Conservation (phyloP, 2,888 invertebrate species). For the Masnerella sp. region DNA sequence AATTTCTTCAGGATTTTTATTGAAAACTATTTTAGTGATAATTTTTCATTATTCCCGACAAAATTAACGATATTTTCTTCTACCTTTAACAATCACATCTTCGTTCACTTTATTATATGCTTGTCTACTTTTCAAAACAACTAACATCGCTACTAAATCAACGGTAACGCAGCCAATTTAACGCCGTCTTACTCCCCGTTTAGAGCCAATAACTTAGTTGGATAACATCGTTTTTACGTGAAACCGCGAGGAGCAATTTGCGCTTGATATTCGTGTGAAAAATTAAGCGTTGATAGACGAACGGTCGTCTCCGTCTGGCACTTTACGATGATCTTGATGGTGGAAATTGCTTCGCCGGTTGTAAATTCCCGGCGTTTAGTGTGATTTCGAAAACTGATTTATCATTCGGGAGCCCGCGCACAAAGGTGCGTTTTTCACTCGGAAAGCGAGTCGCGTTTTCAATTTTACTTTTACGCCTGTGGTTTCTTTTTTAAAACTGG, state of each 20-base stretch:
- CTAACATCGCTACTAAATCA: too few relatives aligned
- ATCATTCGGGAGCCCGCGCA: background rate
- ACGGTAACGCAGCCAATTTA: too few relatives aligned
- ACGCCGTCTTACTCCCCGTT: background rate
- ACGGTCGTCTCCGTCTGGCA: background rate
- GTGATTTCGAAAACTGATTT: constrained; percentile 12
- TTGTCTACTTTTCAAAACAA: too few relatives aligned
- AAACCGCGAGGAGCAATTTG: constrained; percentile 2
- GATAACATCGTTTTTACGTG: too few relatives aligned
- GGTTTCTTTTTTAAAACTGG: constrained; percentile 43
- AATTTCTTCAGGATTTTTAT: too few relatives aligned
- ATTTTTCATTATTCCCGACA: too few relatives aligned
- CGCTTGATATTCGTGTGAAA: constrained; percentile 12
- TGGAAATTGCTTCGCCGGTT: background rate
- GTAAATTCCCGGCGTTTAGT: background rate
- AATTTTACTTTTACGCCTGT: constrained; percentile 30
- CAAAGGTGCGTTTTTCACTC: constrained; percentile 5
- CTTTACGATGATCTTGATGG: constrained; percentile 9
- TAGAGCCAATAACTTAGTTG: background rate
- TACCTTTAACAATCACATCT: too few relatives aligned
- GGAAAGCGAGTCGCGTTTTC: constrained; percentile 28
- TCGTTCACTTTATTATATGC: too few relatives aligned
- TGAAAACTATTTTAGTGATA: too few relatives aligned
- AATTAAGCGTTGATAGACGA: constrained; percentile 15
- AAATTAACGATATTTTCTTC: too few relatives aligned